Percentiles rank a stretch among this genome's conserved stretches.
Conservation (phyloP, 2,888 invertebrate genomes). For the Eledona agricola region DNA sequence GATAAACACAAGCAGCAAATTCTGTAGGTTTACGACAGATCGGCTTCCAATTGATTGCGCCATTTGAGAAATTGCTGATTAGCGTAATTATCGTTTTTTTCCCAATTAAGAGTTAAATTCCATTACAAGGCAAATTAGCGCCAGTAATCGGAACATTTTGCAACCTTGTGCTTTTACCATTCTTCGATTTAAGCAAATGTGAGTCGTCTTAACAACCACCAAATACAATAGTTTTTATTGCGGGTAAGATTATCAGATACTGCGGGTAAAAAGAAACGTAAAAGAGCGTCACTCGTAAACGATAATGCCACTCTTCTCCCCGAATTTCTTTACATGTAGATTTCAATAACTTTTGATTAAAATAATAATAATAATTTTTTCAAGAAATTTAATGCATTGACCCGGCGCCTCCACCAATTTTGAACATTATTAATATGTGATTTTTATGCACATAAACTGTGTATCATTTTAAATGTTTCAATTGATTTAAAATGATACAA, state of each 20-base stretch:
- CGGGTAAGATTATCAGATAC: slow-evolving; percentile 18
- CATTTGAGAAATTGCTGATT: slow-evolving; percentile 36
- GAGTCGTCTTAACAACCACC: slow-evolving; percentile 11
- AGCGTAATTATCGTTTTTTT: slow-evolving; percentile 30
- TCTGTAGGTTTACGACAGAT: slow-evolving; percentile 20
- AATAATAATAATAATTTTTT: neutral
- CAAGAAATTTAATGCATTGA: neutral
- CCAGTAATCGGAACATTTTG: slow-evolving; percentile 35
- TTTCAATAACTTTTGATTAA: neutral
- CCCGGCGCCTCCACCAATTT: slow-evolving; percentile 11
- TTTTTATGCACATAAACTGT: no score
- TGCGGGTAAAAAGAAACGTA: slow-evolving; percentile 14
- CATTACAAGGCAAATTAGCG: slow-evolving; percentile 35
- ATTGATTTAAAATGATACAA: no score
- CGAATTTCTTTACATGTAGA: slow-evolving; percentile 5
- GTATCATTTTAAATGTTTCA: no score
- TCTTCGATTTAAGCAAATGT: slow-evolving; percentile 21
- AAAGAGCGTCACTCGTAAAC: slow-evolving; percentile 24
- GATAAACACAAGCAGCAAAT: slow-evolving; percentile 34
- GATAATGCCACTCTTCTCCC: slow-evolving; percentile 15
- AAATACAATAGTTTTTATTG: slow-evolving; percentile 26
- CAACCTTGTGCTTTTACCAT: slow-evolving; percentile 26
- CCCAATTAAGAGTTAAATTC: slow-evolving; percentile 34
- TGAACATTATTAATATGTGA: neutral
- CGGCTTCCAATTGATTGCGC: slow-evolving; percentile 22